Base-by-base conservation (phyloP, 2,113 vertebrate genomes). In the Lepus europaeus region DNA sequence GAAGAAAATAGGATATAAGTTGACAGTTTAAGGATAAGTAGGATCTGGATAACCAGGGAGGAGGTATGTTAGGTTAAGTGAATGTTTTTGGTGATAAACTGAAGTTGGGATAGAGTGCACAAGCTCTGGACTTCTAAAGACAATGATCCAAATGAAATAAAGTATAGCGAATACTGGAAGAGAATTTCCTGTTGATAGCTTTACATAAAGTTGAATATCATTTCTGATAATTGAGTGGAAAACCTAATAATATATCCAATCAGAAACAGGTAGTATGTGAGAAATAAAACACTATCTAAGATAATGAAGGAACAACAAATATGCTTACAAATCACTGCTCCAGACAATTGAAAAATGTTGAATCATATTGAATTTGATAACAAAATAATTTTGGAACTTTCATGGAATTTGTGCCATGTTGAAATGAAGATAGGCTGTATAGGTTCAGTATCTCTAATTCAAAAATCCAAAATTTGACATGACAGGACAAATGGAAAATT, bases 11-110 rank as follows among this genome's bases (percentile, higher is more conserved):
- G 33, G 13, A 49, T 9, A 5, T 11, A 78, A 91, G 70, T 0
- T 79, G 84, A 78, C 86, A 36, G 11, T 56, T 64, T 22, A 87
- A 89, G 9, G 22, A n/a, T 70, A 25, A 78, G 23, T 20, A 91
- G 10, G 73, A 45, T 6, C 72, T 70, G 4, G 4, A 13, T 59
- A 51, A 59, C 78, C 1, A 53, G 23, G 61, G 16, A 74, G 36
- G 78, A 0, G 17, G 1, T 1, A 14, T 31, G n/a, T 29, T 23
- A 20, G 22, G 36, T 0, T 31, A 5, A 64, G 0, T 5, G 17
- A 72, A 20, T 9, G 39, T 59, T 19, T 25, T 76, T 31, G n/a
- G 56, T 66, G 17, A 31, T 22, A 6, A 13, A 5, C 27, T 73
- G 11, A 23, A 85, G n/a, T 33, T 68, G 17, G 9, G 4, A 51